Conservation (phyloP, 2,797 vertebrate genomes). For the Scleropages formosus region DNA sequence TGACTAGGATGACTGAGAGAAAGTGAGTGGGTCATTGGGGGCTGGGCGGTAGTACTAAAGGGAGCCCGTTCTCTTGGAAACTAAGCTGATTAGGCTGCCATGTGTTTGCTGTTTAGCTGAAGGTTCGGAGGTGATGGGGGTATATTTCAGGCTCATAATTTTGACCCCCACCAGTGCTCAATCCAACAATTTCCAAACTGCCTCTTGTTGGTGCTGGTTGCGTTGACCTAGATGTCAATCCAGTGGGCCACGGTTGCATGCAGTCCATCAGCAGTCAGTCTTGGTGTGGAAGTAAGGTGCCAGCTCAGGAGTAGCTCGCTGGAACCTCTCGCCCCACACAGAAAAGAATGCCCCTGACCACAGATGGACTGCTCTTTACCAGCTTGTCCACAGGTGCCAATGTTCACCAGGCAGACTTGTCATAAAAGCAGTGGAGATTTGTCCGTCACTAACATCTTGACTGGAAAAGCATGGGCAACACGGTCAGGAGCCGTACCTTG, state of each 20-base stretch:
- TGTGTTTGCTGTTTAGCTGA: constrained; percentile 81
- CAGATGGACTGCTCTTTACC: constrained; percentile 52
- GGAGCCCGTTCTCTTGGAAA: constrained; percentile 71
- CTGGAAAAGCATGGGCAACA: too few relatives aligned
- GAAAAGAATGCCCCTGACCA: too few relatives aligned
- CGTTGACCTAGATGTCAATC: not conserved
- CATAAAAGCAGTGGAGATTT: constrained; percentile 41
- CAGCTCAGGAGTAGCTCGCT: constrained; percentile 64
- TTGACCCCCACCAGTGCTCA: not conserved
- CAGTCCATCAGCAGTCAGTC: constrained; percentile 29
- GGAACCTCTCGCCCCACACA: constrained; percentile 51
- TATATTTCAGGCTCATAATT: not conserved
- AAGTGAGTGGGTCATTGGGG: constrained; percentile 22
- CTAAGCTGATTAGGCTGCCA: constrained; percentile 91
- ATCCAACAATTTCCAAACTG: not conserved
- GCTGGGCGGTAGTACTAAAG: constrained; percentile 44
- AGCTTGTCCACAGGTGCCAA: constrained; percentile 77
- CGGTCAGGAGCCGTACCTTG: too few relatives aligned
- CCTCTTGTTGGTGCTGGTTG: not conserved
- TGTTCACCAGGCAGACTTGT: constrained; percentile 77
- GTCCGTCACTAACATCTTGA: too few relatives aligned
- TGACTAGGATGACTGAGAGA: constrained; percentile 22
- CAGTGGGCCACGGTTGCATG: not conserved
- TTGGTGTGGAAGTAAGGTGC: constrained; percentile 61
- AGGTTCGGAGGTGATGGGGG: constrained; percentile 40